These are phyloP conservation scores for Lophotriccus pileatus DNA, from an alignment of 2,797 vertebrate genomes.

Conservation along the genomic window DNA sequence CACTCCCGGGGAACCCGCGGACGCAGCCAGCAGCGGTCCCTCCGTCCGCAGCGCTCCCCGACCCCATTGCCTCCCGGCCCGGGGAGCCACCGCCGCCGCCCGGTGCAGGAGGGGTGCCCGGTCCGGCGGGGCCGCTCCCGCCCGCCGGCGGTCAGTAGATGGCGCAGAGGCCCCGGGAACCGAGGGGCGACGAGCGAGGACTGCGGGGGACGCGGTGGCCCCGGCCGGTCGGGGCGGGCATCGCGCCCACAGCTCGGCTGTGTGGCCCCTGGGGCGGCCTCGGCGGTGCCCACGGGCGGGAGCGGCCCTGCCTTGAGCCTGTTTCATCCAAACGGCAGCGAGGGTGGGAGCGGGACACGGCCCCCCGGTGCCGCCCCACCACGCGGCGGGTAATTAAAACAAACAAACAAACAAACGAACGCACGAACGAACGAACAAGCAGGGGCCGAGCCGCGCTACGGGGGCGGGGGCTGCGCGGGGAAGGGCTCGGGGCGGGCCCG, in stretches of 20 bases:
- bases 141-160: not conserved
- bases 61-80: not conserved
- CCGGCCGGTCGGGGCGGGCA: not conserved
- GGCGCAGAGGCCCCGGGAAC: constrained; percentile 17
- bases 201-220: not conserved
- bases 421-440: not conserved
- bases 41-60: not conserved
- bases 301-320: not conserved
- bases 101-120: not conserved
- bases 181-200: not conserved
- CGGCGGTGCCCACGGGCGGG: not conserved
- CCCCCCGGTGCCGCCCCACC: not conserved
- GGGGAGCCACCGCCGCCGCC: not conserved
- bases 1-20: accelerated
- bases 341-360: not conserved
- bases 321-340: not conserved
- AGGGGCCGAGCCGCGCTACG: not conserved
- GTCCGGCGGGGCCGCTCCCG: not conserved
- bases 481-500: not conserved
- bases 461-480: not conserved
- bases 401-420: not conserved
- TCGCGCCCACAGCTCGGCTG: not conserved
- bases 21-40: no score
- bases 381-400: constrained; percentile 13
- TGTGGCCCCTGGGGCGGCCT: not conserved